Conservation (phyloP, 2,797 vertebrate genomes). For the Lagocephalus sceleratus region DNA sequence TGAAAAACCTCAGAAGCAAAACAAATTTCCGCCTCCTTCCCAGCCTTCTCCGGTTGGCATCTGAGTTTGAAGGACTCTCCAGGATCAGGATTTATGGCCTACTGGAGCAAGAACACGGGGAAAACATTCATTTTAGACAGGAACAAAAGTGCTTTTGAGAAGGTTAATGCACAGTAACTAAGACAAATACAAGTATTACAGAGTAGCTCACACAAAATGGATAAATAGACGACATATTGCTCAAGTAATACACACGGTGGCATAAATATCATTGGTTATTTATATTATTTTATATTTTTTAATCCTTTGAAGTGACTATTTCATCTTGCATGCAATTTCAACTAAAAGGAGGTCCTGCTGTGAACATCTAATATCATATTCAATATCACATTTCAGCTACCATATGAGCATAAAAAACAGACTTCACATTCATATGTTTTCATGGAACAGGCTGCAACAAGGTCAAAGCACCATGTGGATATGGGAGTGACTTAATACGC, state of each 20-base stretch:
- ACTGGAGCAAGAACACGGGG: constrained; percentile 28
- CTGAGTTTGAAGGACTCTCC: constrained; percentile 32
- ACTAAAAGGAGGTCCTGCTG: neutral
- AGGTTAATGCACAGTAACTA: constrained; percentile 57
- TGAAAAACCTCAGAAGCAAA: constrained; percentile 44
- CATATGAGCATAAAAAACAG: too few species aligned
- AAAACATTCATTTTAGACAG: constrained; percentile 55
- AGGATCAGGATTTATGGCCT: constrained; percentile 54
- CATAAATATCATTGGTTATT: constrained; percentile 31
- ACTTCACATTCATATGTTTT: too few species aligned
- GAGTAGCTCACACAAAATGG: constrained; percentile 45
- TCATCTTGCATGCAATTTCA: constrained; percentile 15
- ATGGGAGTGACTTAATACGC: too few species aligned
- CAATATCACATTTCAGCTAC: too few species aligned
- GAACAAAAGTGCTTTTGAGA: constrained; percentile 58
- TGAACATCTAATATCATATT: constrained; percentile 3
- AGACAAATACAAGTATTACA: constrained; percentile 60
- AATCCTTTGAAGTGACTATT: constrained; percentile 2
- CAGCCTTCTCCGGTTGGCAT: constrained; percentile 40
- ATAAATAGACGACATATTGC: constrained; percentile 46
- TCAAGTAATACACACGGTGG: constrained; percentile 39
- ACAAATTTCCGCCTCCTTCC: constrained; percentile 47
- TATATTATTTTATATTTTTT: constrained; percentile 27
- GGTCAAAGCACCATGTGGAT: too few species aligned
- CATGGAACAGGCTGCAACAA: too few species aligned